Conservation (phyloP, 2,888 invertebrate genomes). For the Dorcus parallelipipedus region DNA sequence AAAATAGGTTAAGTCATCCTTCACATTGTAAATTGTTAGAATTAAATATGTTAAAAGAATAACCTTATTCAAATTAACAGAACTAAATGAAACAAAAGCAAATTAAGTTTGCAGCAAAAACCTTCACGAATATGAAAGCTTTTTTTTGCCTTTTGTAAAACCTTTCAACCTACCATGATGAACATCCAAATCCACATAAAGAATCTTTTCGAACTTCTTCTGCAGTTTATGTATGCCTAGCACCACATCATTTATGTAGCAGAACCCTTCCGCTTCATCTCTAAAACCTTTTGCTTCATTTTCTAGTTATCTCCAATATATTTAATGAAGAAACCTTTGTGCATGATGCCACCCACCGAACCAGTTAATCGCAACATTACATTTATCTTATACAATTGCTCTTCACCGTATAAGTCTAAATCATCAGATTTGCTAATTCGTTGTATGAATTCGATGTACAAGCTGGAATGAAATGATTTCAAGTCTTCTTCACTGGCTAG, state of each 20-base stretch:
- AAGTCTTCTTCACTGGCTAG: slow-evolving; percentile 61
- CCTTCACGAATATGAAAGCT: not conserved
- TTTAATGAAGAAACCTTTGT: slow-evolving; percentile 56
- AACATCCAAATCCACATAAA: slow-evolving; percentile 79
- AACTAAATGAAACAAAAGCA: not conserved
- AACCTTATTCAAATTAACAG: no score
- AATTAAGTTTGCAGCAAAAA: not conserved
- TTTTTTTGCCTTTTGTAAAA: no score
- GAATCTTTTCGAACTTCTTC: slow-evolving; percentile 60
- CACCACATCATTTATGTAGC: slow-evolving; percentile 83
- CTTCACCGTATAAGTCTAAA: slow-evolving; percentile 50
- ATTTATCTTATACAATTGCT: slow-evolving; percentile 54
- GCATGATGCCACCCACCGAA: slow-evolving; percentile 89
- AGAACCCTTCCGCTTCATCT: slow-evolving; percentile 76
- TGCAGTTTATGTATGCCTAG: slow-evolving; percentile 69
- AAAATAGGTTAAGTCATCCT: slow-evolving; percentile 20
- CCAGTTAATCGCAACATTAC: slow-evolving; percentile 72
- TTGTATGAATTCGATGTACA: slow-evolving; percentile 65
- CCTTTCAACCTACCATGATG: slow-evolving; percentile 66
- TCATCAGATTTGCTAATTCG: slow-evolving; percentile 41
- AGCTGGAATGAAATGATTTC: slow-evolving; percentile 62
- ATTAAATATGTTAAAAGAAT: no score
- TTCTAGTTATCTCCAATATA: slow-evolving; percentile 1
- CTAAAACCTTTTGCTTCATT: slow-evolving; percentile 45
- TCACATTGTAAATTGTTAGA: no score